These are phyloP conservation scores for Meganola albula DNA, from an alignment of 2,888 invertebrate species.

Conservation along the genomic window DNA sequence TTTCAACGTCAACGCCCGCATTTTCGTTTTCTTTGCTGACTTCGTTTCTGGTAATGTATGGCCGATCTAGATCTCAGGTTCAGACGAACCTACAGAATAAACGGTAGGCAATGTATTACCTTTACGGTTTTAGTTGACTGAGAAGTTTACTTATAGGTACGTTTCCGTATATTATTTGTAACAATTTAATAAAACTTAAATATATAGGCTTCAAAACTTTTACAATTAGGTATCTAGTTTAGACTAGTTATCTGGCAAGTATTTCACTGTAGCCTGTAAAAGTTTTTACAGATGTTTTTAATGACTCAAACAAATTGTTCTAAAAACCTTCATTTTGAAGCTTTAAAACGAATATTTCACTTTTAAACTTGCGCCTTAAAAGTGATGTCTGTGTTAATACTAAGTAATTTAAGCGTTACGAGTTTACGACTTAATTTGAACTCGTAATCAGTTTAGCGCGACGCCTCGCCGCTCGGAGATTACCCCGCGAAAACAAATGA, in stretches of 20 bases:
- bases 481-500: constrained; percentile 63
- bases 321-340: constrained; percentile 12
- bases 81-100: constrained; percentile 24
- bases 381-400: constrained; percentile 56
- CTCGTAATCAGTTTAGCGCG: constrained; percentile 70
- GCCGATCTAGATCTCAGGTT: constrained; percentile 26
- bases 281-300: no score
- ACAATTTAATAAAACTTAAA: no score
- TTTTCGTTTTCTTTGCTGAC: constrained; percentile 16
- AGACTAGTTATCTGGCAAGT: no score
- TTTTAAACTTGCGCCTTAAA: constrained; percentile 34
- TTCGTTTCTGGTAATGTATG: constrained; percentile 21
- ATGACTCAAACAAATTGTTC: background rate
- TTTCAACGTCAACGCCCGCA: constrained; percentile 15
- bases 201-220: no score
- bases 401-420: constrained; percentile 63
- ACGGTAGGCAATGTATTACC: constrained; percentile 23
- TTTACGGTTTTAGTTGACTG: no score
- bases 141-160: no score
- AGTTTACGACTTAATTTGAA: constrained; percentile 74
- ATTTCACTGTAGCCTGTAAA: no score
- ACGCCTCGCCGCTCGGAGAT: constrained; percentile 51
- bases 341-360: constrained; percentile 29
- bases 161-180: no score
- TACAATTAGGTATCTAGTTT: no score